phyloP scores from a whole-genome alignment of 2,113 vertebrate genomes.

The Nannospalax galili region DNA sequence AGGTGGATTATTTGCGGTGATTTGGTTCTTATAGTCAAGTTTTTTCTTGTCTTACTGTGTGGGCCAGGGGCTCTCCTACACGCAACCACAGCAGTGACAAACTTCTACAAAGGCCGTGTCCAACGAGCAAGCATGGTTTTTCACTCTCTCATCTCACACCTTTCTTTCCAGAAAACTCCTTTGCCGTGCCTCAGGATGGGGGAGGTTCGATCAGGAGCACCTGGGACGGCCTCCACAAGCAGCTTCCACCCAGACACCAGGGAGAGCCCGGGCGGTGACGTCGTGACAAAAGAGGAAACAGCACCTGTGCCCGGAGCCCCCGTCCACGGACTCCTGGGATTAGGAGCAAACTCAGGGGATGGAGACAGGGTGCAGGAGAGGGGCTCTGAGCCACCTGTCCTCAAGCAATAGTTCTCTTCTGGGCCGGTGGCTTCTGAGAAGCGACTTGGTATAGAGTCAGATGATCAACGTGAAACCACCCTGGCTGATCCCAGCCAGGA shows the following conservation, averaged over 20 bases:
- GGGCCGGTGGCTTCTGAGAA: conserved; percentile 71
- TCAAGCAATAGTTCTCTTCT: conserved; percentile 86
- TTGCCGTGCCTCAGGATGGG: conserved; percentile 86
- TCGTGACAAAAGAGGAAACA: conserved; percentile 34
- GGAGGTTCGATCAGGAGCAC: conserved; percentile 76
- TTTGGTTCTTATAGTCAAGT: neutral
- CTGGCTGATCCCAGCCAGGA: conserved; percentile 29
- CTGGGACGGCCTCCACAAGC: conserved; percentile 76
- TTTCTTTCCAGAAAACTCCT: conserved; percentile 57
- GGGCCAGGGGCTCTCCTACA: neutral
- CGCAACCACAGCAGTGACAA: neutral
- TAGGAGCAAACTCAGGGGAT: conserved; percentile 43
- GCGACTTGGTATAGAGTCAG: conserved; percentile 23
- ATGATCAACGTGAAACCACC: conserved; percentile 59
- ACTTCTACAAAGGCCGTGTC: neutral
- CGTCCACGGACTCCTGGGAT: conserved; percentile 37
- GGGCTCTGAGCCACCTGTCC: conserved; percentile 59
- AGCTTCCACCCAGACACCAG: conserved; percentile 25
- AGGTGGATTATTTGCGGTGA: neutral
- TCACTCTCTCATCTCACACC: neutral
- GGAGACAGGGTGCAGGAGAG: conserved; percentile 22
- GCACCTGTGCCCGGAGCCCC: neutral
- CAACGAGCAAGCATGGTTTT: neutral
- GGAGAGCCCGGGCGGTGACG: neutral
- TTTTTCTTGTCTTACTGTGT: conserved; percentile 12